Evolutionary conservation across 2,797 vertebrate genomes (phyloP).

Genomic region (Macropus fuliginosus): DNA sequence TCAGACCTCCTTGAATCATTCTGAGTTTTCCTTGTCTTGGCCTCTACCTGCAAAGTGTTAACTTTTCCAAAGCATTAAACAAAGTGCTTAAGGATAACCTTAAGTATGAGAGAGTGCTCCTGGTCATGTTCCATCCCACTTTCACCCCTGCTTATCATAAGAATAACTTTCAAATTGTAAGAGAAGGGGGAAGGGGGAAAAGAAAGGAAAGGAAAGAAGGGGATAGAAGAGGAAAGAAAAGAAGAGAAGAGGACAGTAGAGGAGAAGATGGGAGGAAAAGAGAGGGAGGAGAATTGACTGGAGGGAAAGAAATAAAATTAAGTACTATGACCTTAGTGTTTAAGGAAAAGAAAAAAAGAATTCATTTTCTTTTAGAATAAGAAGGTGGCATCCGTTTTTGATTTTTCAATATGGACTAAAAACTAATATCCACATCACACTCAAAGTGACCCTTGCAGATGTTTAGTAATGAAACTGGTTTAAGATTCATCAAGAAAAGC

Average conservation of each 20-base stretch:
- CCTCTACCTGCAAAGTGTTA: not conserved
- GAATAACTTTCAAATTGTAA: not conserved
- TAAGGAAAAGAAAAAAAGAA: slow-evolving; percentile 60
- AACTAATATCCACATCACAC: slow-evolving; percentile 66
- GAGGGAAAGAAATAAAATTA: slow-evolving; percentile 52
- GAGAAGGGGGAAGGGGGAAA: not conserved
- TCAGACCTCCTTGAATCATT: not conserved
- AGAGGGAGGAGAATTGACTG: not conserved
- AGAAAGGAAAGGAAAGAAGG: not conserved
- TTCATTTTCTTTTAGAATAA: slow-evolving; percentile 66
- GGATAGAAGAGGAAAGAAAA: not conserved
- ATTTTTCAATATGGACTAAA: slow-evolving; percentile 73
- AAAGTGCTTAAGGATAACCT: not conserved
- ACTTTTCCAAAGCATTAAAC: not conserved
- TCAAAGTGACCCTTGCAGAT: slow-evolving; percentile 75
- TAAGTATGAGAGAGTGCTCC: not conserved
- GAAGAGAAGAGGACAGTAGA: not conserved
- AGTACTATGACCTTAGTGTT: slow-evolving; percentile 48
- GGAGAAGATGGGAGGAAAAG: not conserved
- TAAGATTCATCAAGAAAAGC: slow-evolving; percentile 78
- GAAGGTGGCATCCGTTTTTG: slow-evolving; percentile 65
- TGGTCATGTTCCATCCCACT: not conserved
- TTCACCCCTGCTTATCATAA: not conserved
- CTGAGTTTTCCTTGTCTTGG: not conserved
- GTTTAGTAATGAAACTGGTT: slow-evolving; percentile 78